Base-by-base conservation (phyloP, 2,797 vertebrate genomes). In the Chelmon rostratus region DNA sequence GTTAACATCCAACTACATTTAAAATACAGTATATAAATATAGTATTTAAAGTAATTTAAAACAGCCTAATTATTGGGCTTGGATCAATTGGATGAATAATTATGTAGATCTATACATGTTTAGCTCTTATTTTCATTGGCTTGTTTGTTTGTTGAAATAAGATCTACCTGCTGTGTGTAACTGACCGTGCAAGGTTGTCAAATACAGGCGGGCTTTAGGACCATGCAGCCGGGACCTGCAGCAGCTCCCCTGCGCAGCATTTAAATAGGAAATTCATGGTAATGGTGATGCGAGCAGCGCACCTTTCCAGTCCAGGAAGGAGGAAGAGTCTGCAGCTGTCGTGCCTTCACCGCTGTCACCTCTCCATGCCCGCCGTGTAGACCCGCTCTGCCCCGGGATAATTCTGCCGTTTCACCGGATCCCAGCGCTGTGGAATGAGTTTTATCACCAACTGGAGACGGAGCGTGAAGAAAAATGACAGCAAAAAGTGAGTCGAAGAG, bases 361-460 rank as follows among this genome's bases (percentile, higher is more conserved):
- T 6, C 53, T 62, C 61, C 81, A 83, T 87, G 86, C 31, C 73
- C 44, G 52, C 52, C 0, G 58, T 50, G 72, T 63, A n/a, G 76
- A 62, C 37, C 73, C 10, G 69, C 68, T 40, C 42, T 16, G 33
- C 1, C 1, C 67, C 65, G 52, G 66, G 58, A 37, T 23, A 49
- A 46, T 50, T 73, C 76, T 68, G 73, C 78, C 25, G 38, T 49
- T 16, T 83, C 44, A 42, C 71, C 58, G 40, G 75, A 63, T 37
- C 74, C 42, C 67, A 13, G 35, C 18, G 78, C 77, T 37, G 87
- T 87, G 94, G 92, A 56, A 96, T 96, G 96, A 96, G 94, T 95
- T 96, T 96, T 82, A 89, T 95, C 5, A 85, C 38, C 53, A 89
- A 76, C 70, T 94, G 84, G 92, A 95, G 86, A 82, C 90, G 91